Evolutionary conservation across 1,140 invertebrate species (phyloP), one percentile per base, ranked within the genome.

Genomic region (Belonocnema kinseyi): DNA sequence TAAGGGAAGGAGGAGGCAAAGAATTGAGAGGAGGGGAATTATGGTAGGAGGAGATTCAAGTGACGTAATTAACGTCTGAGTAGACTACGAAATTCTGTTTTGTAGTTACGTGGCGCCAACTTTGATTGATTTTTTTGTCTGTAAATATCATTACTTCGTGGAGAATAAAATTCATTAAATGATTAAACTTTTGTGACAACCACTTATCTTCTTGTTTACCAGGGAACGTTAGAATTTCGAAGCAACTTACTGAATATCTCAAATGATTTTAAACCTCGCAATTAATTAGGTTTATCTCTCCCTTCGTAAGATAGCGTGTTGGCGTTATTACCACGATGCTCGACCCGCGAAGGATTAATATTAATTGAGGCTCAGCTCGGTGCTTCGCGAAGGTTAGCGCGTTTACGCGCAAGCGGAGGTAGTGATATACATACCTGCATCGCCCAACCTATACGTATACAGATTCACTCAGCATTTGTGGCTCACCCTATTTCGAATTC

Each of bases 401-500:
- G 66, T 50, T 74, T 50, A 74, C 71, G 40, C 73, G 50, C 52
- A 58, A 74, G 61, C 58, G 61, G 77, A 74, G 74, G 77, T 79
- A 71, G 51, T 40, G 73, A 76, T 76, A 53, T 70, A 50, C 58
- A 53, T 70, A 50, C 58, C 26, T 66, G 16, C 54, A 46, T 54
- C 52, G 50, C 72, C 66, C 50, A 46, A 6, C 5, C 40, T 46
- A 11, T 46, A 46, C 2, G 40, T 46, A 11, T 61, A 74, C 11
- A 46, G 75, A 77, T 79, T 56, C 73, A 58, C 80, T 75, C 77
- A 79, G 71, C 79, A 61, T 83, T 83, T 79, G 78, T 21, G 79
- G 79, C 76, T 17, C 71, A 61, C 72, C 75, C 75, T 79, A 78
- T 82, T 80, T 82, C 71, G 26, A 66, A 66, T 66, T 66, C 58